Evolutionary conservation across 1,140 invertebrate genomes (phyloP).

Genomic region (Drosophila repletoides): DNA sequence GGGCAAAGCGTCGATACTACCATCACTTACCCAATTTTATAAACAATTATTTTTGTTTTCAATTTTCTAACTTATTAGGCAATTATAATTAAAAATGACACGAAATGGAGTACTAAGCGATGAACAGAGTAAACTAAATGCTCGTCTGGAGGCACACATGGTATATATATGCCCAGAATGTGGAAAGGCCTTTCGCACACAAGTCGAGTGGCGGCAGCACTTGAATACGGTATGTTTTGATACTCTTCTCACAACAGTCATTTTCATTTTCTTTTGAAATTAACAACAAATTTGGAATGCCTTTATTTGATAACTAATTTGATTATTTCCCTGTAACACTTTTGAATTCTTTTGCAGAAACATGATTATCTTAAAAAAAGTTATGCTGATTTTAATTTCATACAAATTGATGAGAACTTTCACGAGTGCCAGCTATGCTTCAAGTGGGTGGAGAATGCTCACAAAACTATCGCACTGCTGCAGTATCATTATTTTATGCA

Average conservation of each 20-base stretch:
- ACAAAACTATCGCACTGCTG: conserved; percentile 68
- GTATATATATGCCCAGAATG: conserved; percentile 76
- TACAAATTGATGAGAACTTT: conserved; percentile 66
- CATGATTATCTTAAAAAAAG: conserved; percentile 70
- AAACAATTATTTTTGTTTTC: no score
- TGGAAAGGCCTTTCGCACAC: conserved; percentile 67
- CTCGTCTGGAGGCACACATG: conserved; percentile 69
- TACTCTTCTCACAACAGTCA: no score
- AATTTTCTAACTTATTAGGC: no score
- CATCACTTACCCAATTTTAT: no score
- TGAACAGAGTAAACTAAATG: conserved; percentile 62
- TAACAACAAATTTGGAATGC: background rate
- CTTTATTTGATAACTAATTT: background rate
- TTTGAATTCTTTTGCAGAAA: conserved; percentile 33
- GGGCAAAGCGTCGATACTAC: no score
- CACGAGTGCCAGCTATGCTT: conserved; percentile 74
- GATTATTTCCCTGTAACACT: background rate
- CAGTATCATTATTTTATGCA: conserved; percentile 78
- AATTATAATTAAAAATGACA: conserved; percentile 35
- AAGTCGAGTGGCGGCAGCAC: conserved; percentile 72
- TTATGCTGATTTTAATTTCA: conserved; percentile 67
- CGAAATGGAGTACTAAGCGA: conserved; percentile 42
- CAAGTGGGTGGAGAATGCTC: conserved; percentile 74
- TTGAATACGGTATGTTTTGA: conserved; percentile 48
- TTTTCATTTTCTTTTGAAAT: no score